A percentile compares a stretch with the other conserved stretches of the same genome.
Conservation (phyloP, 2,797 vertebrate species). For the Helarctos malayanus region DNA sequence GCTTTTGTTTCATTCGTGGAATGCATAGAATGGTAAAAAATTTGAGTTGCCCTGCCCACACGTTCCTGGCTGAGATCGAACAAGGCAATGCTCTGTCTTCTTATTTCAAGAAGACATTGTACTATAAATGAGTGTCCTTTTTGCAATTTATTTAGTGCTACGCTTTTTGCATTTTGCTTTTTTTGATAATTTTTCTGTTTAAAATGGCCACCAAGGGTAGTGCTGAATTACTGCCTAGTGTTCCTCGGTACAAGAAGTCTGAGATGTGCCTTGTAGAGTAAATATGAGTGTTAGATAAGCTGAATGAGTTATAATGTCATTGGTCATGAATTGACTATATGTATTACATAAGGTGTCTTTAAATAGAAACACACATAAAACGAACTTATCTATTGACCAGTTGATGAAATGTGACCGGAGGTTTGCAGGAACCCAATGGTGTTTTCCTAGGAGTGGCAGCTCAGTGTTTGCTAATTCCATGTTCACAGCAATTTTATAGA, state of each 20-base stretch:
- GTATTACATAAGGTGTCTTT: neutral
- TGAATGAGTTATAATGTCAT: neutral
- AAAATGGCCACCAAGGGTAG: neutral
- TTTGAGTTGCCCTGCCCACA: neutral
- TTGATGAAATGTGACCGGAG: neutral
- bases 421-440: neutral
- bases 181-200: neutral
- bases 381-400: neutral
- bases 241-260: neutral
- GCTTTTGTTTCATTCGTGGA: neutral
- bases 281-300: neutral
- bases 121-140: neutral
- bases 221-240: too few species aligned
- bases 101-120: neutral
- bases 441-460: neutral
- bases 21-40: neutral
- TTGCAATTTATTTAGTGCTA: neutral
- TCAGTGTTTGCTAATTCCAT: neutral
- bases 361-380: neutral
- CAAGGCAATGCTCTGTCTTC: neutral
- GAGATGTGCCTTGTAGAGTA: neutral
- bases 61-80: neutral
- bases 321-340: neutral
- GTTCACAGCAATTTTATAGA: neutral
- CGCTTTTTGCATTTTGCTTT: neutral